These are phyloP conservation scores for Cancer borealis DNA, from an alignment of 2,888 invertebrate species.

Conservation along the genomic window DNA sequence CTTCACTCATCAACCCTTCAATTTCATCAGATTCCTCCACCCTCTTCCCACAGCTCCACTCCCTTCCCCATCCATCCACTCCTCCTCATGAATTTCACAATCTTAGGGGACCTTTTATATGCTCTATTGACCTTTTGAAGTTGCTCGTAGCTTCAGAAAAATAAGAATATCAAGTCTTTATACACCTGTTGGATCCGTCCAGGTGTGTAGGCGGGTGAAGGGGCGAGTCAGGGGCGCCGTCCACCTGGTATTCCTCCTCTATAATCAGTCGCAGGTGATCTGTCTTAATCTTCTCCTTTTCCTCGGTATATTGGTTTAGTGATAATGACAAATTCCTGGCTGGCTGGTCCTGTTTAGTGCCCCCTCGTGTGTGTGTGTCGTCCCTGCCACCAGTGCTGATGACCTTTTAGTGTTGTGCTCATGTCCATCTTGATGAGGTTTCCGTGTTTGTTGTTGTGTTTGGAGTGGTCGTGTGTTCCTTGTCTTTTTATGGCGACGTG, in stretches of 20 bases:
- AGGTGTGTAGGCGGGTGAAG: neutral
- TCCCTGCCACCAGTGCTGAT: neutral
- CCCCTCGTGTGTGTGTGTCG: neutral
- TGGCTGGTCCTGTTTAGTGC: neutral
- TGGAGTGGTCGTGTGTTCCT: slow-evolving; percentile 16
- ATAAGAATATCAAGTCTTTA: neutral
- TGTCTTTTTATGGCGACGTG: neutral
- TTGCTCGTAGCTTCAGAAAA: neutral
- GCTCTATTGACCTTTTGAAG: neutral
- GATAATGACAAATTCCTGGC: neutral
- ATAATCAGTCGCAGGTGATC: slow-evolving; percentile 41
- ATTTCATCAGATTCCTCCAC: neutral
- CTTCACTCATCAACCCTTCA: neutral
- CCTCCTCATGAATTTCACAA: neutral
- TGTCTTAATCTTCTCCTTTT: slow-evolving; percentile 21
- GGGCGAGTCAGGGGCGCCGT: slow-evolving; percentile 6
- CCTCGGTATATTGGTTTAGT: slow-evolving; percentile 4
- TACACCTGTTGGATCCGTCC: slow-evolving; percentile 13
- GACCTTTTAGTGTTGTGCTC: neutral
- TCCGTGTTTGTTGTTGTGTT: neutral
- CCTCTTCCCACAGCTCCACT: neutral
- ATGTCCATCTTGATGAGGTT: neutral
- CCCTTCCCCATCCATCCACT: neutral
- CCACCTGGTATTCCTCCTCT: slow-evolving; percentile 18
- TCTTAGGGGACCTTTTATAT: neutral